Evolutionary conservation across 2,797 vertebrate genomes (phyloP).

Genomic region (Notoglanidium macrostoma): DNA sequence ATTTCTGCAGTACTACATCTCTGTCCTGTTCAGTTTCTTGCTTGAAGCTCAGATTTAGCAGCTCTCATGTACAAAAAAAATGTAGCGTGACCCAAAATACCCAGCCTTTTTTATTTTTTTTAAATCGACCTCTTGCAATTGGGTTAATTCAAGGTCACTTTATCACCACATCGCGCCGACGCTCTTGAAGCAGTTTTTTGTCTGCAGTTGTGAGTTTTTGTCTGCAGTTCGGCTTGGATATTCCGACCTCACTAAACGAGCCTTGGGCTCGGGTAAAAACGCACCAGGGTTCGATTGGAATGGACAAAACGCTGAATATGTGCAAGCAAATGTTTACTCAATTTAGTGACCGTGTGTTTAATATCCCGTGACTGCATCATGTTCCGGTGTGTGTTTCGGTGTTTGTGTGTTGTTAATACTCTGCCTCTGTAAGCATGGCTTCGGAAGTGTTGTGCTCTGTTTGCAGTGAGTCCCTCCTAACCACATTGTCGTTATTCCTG

Average conservation of each 20-base stretch:
- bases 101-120: neutral
- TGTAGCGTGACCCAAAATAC: neutral
- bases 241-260: neutral
- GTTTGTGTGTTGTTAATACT: slow-evolving; percentile 37
- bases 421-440: slow-evolving; percentile 49
- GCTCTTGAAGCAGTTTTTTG: neutral
- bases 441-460: slow-evolving; percentile 53
- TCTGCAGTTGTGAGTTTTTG: neutral
- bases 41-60: neutral
- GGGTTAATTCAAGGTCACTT: neutral
- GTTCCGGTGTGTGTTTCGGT: slow-evolving; percentile 6
- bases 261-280: neutral
- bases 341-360: no score
- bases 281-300: neutral
- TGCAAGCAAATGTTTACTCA: neutral
- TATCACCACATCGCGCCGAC: neutral
- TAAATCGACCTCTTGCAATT: neutral
- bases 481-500: slow-evolving; percentile 68
- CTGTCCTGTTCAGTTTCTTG: neutral
- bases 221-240: slow-evolving; percentile 6
- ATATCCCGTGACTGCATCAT: neutral
- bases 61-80: neutral
- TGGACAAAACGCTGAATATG: no score
- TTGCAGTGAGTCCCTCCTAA: slow-evolving; percentile 62
- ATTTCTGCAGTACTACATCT: neutral